Percentiles rank a stretch among this genome's conserved stretches.
These are phyloP conservation scores for Stenoptilia bipunctidactyla DNA, from an alignment of 2,888 invertebrate genomes.

Conservation along the genomic window DNA sequence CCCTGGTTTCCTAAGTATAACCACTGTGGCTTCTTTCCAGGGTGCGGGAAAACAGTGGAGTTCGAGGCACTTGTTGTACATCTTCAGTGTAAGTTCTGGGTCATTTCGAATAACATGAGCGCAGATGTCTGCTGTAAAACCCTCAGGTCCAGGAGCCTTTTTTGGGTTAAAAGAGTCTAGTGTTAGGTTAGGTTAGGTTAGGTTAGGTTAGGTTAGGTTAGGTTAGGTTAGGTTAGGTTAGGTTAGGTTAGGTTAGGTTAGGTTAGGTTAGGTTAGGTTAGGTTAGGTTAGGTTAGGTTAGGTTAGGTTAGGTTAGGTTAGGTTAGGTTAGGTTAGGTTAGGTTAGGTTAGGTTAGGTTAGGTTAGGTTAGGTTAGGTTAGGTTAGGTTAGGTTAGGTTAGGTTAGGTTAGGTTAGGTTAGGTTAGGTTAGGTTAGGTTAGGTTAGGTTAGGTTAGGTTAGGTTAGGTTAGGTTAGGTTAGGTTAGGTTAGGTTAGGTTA, in stretches of 20 bases:
- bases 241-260: constrained; percentile 16
- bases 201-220: constrained; percentile 16
- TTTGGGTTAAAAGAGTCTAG: too few species aligned
- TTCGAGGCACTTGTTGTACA: neutral
- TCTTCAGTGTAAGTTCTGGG: neutral
- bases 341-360: too few species aligned
- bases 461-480: too few species aligned
- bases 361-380: too few species aligned
- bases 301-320: constrained; percentile 12
- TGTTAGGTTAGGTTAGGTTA: constrained; percentile 16
- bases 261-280: constrained; percentile 14
- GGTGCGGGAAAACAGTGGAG: neutral
- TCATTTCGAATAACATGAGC: neutral
- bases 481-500: too few species aligned
- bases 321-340: constrained; percentile 11
- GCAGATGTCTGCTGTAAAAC: neutral
- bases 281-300: constrained; percentile 18
- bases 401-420: too few species aligned
- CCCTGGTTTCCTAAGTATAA: constrained; percentile 14
- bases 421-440: too few species aligned
- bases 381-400: too few species aligned
- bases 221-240: constrained; percentile 14
- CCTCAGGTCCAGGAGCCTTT: too few species aligned
- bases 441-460: too few species aligned
- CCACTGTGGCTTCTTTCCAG: neutral